Conservation (phyloP, 2,797 vertebrate genomes). For the Euphonia xanthogaster region DNA sequence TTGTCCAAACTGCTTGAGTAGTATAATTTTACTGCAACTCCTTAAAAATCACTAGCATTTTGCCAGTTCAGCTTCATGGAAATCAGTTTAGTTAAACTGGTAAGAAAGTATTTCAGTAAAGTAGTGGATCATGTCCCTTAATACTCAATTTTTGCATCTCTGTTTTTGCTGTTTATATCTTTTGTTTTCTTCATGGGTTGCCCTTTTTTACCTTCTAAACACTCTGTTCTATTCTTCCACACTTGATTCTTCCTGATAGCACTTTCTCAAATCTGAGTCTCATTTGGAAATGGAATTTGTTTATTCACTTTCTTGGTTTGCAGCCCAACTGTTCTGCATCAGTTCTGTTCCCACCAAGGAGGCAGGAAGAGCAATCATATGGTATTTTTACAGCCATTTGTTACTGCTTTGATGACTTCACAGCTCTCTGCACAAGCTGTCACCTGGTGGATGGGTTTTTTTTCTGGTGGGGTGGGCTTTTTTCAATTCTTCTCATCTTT, state of each 20-base stretch:
- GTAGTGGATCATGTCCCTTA: background rate
- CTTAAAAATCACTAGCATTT: background rate
- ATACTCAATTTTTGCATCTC: background rate
- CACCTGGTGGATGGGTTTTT: slow-evolving; percentile 36
- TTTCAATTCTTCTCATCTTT: background rate
- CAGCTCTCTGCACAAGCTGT: slow-evolving; percentile 54
- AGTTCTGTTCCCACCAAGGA: slow-evolving; percentile 63
- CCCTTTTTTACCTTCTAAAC: slow-evolving; percentile 18
- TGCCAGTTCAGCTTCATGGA: background rate
- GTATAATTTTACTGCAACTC: slow-evolving; percentile 5
- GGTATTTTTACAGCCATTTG: slow-evolving; percentile 75
- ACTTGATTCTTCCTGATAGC: slow-evolving; percentile 17
- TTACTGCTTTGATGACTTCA: slow-evolving; percentile 60
- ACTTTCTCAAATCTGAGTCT: slow-evolving; percentile 61
- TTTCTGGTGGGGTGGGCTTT: background rate
- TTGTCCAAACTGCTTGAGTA: slow-evolving; percentile 2
- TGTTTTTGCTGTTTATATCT: background rate
- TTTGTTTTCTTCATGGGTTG: background rate
- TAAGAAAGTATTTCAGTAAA: background rate
- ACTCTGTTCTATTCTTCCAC: slow-evolving; percentile 24
- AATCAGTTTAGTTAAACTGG: background rate
- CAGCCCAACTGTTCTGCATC: slow-evolving; percentile 69
- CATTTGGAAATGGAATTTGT: slow-evolving; percentile 68
- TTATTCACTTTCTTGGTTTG: slow-evolving; percentile 73
- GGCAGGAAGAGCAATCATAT: slow-evolving; percentile 63